Evolutionary conservation across 2,797 vertebrate species (phyloP), one percentile per base, ranked within the genome.

Genomic region (Fistularia commersonii): DNA sequence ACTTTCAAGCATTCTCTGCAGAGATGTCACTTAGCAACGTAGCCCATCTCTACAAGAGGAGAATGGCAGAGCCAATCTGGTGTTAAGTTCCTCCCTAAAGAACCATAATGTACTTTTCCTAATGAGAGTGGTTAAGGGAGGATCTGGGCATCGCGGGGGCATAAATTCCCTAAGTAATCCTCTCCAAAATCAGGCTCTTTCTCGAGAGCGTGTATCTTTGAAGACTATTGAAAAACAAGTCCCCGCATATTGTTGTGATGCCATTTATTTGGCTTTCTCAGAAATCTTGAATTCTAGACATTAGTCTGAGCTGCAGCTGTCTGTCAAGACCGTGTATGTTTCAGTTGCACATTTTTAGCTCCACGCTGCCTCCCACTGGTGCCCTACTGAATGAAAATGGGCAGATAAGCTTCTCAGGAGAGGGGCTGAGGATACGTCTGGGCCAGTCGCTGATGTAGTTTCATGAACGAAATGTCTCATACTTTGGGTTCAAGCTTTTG

Each of bases 301-400:
- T 32, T 23, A n/a, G 15, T 23, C 9, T 8, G n/a, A 13, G 8
- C 33, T 36, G 33, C 5, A 8, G 36, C 36, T n/a, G 15, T 23
- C 36, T 11, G 15, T 8, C 23, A 2, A 12, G 48, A n/a, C n/a
- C 6, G 11, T 39, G 37, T 49, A 7, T 23, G 8, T 8, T 7
- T 9, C 35, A 8, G 35, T 9, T 0, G 32, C 31, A 32, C 9
- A 51, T 59, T 48, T 8, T 1, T 34, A 51, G 58, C 7, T 55
- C 47, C 59, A 9, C 77, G 62, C 61, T 67, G 53, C 73, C 74
- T 54, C 57, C 85, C 75, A 47, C 49, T 83, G 81, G 64, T 49
- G n/a, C 8, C 3, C 6, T 37, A 38, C 23, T 23, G 2, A 23
- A 23, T 23, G 23, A 23, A 23, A 23, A 23, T 23, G 23, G 23